phyloP scores from a whole-genome alignment of 92 coral and sea anemone species.

The Isaurus tuberculatus region DNA sequence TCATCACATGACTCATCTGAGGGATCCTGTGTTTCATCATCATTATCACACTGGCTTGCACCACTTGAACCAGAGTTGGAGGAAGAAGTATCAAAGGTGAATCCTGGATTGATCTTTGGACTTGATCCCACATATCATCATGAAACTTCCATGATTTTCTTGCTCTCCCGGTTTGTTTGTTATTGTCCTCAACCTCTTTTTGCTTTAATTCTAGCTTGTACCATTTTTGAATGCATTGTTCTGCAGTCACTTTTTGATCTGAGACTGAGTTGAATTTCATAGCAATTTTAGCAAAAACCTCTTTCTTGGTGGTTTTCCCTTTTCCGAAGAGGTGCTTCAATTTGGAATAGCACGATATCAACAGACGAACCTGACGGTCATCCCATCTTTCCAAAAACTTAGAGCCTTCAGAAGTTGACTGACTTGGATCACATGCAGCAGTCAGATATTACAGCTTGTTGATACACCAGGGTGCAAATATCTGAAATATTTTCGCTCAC shows the following conservation, averaged over 20 bases:
- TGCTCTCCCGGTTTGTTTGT: not conserved
- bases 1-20: constrained; percentile 31
- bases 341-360: not conserved
- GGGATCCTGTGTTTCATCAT: not conserved
- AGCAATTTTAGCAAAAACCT: not conserved
- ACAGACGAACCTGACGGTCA: not conserved
- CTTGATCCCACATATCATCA: not conserved
- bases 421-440: too few species aligned
- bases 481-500: not conserved
- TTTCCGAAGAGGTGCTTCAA: not conserved
- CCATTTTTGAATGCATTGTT: not conserved
- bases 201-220: not conserved
- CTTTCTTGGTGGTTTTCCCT: not conserved
- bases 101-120: not conserved
- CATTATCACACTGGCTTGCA: not conserved
- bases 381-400: not conserved
- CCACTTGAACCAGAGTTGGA: constrained; percentile 1
- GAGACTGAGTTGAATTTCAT: not conserved
- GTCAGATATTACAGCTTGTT: too few species aligned
- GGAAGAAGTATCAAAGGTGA: not conserved
- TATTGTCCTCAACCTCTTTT: not conserved
- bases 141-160: not conserved
- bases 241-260: not conserved
- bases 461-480: too few species aligned
- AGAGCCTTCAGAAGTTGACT: not conserved